These are phyloP conservation scores for Nebria ingens DNA, from an alignment of 1,140 invertebrate genomes.

Conservation along the genomic window DNA sequence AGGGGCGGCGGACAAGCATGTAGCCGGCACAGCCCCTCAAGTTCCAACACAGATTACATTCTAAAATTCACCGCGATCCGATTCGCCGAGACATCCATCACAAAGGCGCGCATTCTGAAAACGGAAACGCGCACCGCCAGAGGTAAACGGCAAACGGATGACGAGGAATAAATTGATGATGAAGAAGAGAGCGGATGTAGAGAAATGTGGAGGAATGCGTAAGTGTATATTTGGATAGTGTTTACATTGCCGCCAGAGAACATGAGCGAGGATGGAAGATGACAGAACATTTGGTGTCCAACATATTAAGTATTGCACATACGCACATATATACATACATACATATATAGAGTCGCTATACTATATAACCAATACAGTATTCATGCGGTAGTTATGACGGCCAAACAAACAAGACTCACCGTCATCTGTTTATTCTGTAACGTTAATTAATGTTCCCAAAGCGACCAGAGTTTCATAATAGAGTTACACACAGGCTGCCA, in stretches of 20 bases:
- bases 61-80: neutral
- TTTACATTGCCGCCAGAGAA: too few relatives aligned
- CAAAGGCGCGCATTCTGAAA: neutral
- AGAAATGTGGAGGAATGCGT: neutral
- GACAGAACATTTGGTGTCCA: too few relatives aligned
- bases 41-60: neutral
- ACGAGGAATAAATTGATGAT: too few relatives aligned
- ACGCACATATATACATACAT: too few relatives aligned
- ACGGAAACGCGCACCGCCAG: neutral
- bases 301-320: too few relatives aligned
- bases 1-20: neutral
- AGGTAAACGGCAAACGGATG: neutral
- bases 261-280: neutral
- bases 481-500: constrained; percentile 12
- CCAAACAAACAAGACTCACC: constrained; percentile 55
- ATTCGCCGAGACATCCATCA: neutral
- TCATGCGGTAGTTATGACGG: constrained; percentile 63
- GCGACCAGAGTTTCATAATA: constrained; percentile 6
- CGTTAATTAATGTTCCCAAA: neutral
- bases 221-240: neutral
- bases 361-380: too few relatives aligned
- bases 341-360: too few relatives aligned
- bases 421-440: neutral
- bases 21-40: neutral
- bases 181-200: neutral